Conservation (phyloP, 2,113 vertebrate genomes). For the Quiscalus mexicanus region DNA sequence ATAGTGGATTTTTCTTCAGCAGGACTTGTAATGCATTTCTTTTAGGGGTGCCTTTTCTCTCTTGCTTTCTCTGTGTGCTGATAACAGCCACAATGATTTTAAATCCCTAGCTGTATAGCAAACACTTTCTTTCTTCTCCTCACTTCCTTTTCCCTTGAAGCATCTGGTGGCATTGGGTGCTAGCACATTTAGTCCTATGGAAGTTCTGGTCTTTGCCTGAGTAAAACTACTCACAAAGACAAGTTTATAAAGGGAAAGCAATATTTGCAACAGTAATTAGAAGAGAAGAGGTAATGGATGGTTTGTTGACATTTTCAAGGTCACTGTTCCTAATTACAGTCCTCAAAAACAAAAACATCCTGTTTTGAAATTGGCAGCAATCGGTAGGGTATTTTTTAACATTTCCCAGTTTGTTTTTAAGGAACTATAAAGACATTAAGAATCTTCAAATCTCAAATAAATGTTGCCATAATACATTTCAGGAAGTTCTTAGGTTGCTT, state of each 20-base stretch:
- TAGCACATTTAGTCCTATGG: background rate
- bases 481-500: slow-evolving; percentile 23
- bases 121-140: background rate
- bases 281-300: slow-evolving; percentile 6
- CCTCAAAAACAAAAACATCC: slow-evolving; percentile 44
- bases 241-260: slow-evolving; percentile 6
- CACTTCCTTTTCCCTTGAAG: background rate
- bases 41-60: background rate
- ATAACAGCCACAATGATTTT: background rate
- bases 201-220: background rate
- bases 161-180: background rate
- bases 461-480: slow-evolving; percentile 3
- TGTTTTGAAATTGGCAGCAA: slow-evolving; percentile 33
- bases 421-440: background rate
- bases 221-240: background rate
- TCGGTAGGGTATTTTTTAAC: background rate
- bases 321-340: slow-evolving; percentile 47
- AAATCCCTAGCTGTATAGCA: background rate
- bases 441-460: background rate
- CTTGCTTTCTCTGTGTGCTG: background rate
- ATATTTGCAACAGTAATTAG: background rate
- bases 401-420: slow-evolving; percentile 27
- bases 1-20: background rate
- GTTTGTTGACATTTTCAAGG: slow-evolving; percentile 38
- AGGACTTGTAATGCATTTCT: background rate